Evolutionary conservation across 2,888 invertebrate genomes (phyloP), one percentile per base, ranked within the genome.

Genomic region (Tetropium fuscum): DNA sequence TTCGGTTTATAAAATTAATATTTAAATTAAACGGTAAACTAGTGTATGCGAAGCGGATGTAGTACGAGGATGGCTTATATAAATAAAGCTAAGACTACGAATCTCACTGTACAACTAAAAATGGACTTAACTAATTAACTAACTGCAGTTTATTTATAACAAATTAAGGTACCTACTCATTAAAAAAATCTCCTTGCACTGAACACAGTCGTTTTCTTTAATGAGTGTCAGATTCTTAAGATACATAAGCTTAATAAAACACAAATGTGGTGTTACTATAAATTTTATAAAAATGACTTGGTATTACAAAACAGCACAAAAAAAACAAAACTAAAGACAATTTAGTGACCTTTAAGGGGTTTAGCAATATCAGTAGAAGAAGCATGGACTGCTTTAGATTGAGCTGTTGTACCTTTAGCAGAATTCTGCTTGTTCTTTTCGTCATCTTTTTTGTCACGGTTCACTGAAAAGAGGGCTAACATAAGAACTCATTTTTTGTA

Each of bases 361-460:
- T 70, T 73, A 69, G 69, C 66, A 48, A 64, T 60, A 53, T 67
- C 67, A 43, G 64, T 62, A 58, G 67, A 61, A 58, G 74, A 72
- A 71, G 72, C 70, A 72, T 73, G 72, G 71, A 70, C 65, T 63
- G 69, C 72, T 76, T 77, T 75, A 72, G 67, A 67, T 70, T 75
- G 76, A 70, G 76, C 73, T 71, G 76, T 73, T 71, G 76, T 79
- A 71, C 79, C 77, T 76, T 78, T 79, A 73, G 78, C 74, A 73
- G 78, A 77, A 73, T 72, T 79, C 72, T 76, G 77, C 74, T 77
- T 77, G 71, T 75, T 78, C 75, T 76, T 77, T 71, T 79, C 79
- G 64, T 79, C 77, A 66, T 77, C 77, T 75, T 78, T 78, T 78
- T 77, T 78, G 73, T 78, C 78, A 73, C 79, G 78, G 72, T 72